These are phyloP conservation scores for Spheniscus humboldti DNA, from an alignment of 2,797 vertebrate species.

Conservation along the genomic window DNA sequence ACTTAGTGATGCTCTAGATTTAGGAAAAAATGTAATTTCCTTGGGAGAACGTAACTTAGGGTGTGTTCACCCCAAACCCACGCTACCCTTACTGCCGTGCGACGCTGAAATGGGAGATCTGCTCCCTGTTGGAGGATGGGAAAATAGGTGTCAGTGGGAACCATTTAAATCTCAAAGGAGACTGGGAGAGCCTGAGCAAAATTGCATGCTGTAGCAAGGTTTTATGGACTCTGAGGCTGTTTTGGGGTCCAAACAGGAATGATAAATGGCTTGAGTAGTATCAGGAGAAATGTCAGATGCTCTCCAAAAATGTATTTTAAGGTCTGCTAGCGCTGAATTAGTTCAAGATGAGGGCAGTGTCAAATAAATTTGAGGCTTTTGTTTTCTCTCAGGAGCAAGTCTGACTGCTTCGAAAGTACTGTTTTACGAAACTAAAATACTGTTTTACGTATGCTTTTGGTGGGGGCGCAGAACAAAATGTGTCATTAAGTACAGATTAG, in stretches of 20 bases:
- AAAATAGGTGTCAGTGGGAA: neutral
- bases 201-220: neutral
- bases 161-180: neutral
- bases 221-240: neutral
- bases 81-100: fast-evolving
- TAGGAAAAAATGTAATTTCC: neutral
- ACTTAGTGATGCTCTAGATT: neutral
- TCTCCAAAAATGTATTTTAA: neutral
- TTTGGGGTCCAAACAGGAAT: neutral
- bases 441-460: fast-evolving
- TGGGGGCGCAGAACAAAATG: neutral
- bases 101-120: neutral
- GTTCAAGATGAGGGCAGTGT: neutral
- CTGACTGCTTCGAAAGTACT: neutral
- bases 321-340: neutral
- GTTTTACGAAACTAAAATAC: neutral
- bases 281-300: neutral
- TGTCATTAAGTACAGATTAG: neutral
- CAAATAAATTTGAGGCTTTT: neutral
- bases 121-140: neutral
- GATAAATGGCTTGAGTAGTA: neutral
- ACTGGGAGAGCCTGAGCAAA: neutral
- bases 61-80: neutral
- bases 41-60: neutral
- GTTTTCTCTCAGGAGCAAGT: neutral